Percentiles rank a stretch among this genome's conserved stretches.
These are phyloP conservation scores for Sinocyclocheilus rhinocerous DNA, from an alignment of 2,113 vertebrate species.

Conservation along the genomic window DNA sequence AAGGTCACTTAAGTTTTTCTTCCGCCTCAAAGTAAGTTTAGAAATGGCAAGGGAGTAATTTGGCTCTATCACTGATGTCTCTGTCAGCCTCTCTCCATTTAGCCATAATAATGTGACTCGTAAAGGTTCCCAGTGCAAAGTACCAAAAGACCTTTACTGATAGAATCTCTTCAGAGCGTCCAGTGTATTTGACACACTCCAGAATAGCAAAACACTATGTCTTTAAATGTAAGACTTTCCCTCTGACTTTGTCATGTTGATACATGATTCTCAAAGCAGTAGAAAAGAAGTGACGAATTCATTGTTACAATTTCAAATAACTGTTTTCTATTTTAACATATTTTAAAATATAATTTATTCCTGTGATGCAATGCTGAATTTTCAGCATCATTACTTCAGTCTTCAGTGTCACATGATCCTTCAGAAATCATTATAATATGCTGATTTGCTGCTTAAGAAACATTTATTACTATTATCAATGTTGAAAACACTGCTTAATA, in stretches of 20 bases:
- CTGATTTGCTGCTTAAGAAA: too few species aligned
- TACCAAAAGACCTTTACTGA: background rate
- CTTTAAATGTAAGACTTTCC: background rate
- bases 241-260: background rate
- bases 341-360: too few species aligned
- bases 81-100: conserved; percentile 29
- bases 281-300: background rate
- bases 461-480: too few species aligned
- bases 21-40: background rate
- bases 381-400: too few species aligned
- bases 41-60: conserved; percentile 22
- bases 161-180: too few species aligned
- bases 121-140: background rate
- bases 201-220: background rate
- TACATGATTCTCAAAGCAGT: background rate
- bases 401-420: too few species aligned
- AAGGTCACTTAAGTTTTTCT: background rate
- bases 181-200: background rate
- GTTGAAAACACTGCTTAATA: too few species aligned
- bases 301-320: background rate
- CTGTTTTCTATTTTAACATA: too few species aligned
- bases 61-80: conserved; percentile 26
- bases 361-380: too few species aligned
- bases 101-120: conserved; percentile 32
- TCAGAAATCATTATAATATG: too few species aligned